Percentiles rank a stretch among this genome's conserved stretches.
Conservation (phyloP, 2,113 vertebrate species). For the Puffinus mauretanicus region DNA sequence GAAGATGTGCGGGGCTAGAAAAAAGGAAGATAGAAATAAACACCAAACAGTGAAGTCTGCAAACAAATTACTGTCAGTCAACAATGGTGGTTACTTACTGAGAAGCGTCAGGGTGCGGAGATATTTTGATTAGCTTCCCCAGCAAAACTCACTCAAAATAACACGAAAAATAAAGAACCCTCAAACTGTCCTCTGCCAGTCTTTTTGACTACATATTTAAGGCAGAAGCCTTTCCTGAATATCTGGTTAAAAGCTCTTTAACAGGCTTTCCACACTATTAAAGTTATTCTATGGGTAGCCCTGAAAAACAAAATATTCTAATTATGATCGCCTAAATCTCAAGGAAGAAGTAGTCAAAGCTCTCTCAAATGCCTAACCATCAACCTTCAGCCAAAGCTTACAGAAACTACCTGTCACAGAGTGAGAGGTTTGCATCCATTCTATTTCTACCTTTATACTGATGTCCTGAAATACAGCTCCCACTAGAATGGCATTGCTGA, state of each 20-base stretch:
- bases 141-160: neutral
- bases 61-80: neutral
- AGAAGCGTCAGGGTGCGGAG: neutral
- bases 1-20: neutral
- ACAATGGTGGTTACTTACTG: neutral
- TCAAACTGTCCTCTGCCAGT: neutral
- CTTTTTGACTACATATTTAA: neutral
- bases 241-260: neutral
- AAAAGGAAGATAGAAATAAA: neutral
- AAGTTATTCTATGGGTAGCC: neutral
- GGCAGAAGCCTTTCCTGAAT: neutral
- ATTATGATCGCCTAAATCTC: neutral
- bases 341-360: neutral
- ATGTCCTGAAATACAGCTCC: neutral
- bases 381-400: neutral
- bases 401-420: neutral
- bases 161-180: neutral
- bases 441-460: neutral
- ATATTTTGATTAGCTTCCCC: neutral
- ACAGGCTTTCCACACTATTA: neutral
- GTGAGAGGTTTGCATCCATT: neutral
- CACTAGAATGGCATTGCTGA: neutral
- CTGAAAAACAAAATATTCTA: neutral
- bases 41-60: neutral
- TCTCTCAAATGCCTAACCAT: neutral